These are phyloP conservation scores for Eucidaris tribuloides DNA, from an alignment of 35 echinoderm and acorn worm species.

Conservation along the genomic window DNA sequence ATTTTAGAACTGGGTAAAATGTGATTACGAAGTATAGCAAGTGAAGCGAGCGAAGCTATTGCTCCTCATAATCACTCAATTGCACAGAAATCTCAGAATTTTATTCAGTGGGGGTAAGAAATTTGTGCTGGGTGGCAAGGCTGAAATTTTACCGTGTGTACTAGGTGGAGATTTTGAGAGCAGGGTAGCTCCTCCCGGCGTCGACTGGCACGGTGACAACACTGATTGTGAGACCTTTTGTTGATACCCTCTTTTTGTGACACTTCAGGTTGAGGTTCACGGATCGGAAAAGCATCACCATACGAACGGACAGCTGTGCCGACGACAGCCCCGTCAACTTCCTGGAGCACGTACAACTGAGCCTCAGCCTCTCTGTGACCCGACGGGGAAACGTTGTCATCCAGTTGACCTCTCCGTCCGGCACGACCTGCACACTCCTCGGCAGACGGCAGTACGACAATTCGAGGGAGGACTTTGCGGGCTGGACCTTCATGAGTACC, in stretches of 20 bases:
- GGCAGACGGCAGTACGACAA: constrained; percentile 1
- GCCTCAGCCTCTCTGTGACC: constrained; percentile 23
- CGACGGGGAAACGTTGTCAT: constrained; percentile 59
- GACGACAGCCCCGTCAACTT: constrained; percentile 21
- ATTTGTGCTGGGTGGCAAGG: no score
- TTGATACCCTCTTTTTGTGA: constrained; percentile 17
- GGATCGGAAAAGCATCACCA: background rate
- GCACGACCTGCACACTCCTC: constrained; percentile 68
- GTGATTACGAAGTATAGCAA: no score
- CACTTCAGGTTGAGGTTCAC: background rate
- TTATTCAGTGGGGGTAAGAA: no score
- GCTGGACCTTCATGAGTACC: constrained; percentile 86
- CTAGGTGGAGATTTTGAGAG: no score
- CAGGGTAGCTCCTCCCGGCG: no score
- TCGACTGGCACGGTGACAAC: background rate
- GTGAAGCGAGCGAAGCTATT: no score
- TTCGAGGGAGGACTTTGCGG: constrained; percentile 30
- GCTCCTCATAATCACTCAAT: no score
- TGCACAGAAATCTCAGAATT: no score
- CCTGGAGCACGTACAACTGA: constrained; percentile 93
- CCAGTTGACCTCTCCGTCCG: constrained; percentile 60
- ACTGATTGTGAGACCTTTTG: background rate
- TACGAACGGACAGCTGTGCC: constrained; percentile 42
- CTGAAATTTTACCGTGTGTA: no score
- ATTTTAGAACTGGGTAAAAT: no score